phyloP scores from a whole-genome alignment of 1,140 invertebrate species.

The Hetaerina americana region DNA sequence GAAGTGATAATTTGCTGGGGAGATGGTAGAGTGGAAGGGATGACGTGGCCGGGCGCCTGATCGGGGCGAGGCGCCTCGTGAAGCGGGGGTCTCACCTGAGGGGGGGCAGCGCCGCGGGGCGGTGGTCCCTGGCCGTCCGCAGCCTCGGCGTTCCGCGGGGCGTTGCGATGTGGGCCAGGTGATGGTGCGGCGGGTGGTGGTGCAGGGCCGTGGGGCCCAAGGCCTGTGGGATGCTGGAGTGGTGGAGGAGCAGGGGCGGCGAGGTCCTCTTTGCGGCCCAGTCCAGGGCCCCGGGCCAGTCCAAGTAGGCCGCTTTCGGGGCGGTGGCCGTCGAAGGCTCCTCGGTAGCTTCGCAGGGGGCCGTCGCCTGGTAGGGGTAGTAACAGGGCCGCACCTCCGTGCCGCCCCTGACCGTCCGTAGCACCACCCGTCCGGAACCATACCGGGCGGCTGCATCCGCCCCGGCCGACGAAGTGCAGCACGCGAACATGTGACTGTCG shows the following conservation, averaged over 20 bases:
- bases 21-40: too few relatives aligned
- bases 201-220: slow-evolving; percentile 31
- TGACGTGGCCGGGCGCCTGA: too few relatives aligned
- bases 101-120: neutral
- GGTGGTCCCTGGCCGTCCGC: slow-evolving; percentile 33
- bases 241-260: neutral
- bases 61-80: too few relatives aligned
- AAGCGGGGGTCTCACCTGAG: slow-evolving; percentile 1
- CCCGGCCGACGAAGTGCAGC: neutral
- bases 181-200: slow-evolving; percentile 29
- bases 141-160: slow-evolving; percentile 2
- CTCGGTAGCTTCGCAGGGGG: neutral
- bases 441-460: slow-evolving; percentile 21
- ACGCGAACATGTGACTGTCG: neutral
- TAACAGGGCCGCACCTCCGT: slow-evolving; percentile 15
- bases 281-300: neutral
- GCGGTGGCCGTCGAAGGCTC: neutral
- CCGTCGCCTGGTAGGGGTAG: neutral
- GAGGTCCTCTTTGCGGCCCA: neutral
- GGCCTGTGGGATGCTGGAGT: slow-evolving; percentile 16
- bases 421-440: slow-evolving; percentile 30
- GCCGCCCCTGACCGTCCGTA: slow-evolving; percentile 32
- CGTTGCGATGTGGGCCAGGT: neutral
- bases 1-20: too few relatives aligned
- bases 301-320: neutral